Percentiles rank a stretch among this genome's conserved stretches.
phyloP scores from a whole-genome alignment of 1,140 invertebrate species.

The Nasonia vitripennis region DNA sequence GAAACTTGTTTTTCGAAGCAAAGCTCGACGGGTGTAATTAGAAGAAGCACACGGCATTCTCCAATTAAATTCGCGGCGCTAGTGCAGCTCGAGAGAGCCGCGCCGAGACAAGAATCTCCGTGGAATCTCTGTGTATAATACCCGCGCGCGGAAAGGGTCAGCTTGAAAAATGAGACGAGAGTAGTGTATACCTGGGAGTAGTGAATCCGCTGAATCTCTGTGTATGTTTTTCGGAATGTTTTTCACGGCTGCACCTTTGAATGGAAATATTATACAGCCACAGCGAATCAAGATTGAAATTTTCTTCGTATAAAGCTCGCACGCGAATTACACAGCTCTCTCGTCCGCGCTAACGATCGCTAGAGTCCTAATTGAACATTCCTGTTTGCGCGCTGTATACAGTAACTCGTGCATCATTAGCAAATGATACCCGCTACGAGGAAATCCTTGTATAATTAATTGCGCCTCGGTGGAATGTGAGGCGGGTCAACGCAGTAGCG shows the following conservation, averaged over 20 bases:
- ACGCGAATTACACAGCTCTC: background rate
- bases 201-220: background rate
- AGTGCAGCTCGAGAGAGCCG: background rate
- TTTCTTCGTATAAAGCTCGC: background rate
- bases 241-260: background rate
- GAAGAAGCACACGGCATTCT: slow-evolving; percentile 27
- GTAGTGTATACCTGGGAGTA: background rate
- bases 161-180: background rate
- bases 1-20: slow-evolving; percentile 1
- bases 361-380: background rate
- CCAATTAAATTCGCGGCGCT: background rate
- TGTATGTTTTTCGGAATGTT: background rate
- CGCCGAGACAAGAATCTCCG: background rate
- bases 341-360: background rate
- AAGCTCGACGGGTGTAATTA: slow-evolving; percentile 1
- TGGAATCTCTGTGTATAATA: slow-evolving; percentile 3
- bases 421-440: background rate
- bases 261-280: background rate
- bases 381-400: background rate
- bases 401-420: background rate
- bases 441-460: background rate
- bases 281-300: background rate
- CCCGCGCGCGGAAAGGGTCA: background rate
- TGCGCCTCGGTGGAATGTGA: background rate
- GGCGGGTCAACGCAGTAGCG: too few species aligned